Conservation (phyloP, 2,113 vertebrate genomes). For the Antidorcas marsupialis region DNA sequence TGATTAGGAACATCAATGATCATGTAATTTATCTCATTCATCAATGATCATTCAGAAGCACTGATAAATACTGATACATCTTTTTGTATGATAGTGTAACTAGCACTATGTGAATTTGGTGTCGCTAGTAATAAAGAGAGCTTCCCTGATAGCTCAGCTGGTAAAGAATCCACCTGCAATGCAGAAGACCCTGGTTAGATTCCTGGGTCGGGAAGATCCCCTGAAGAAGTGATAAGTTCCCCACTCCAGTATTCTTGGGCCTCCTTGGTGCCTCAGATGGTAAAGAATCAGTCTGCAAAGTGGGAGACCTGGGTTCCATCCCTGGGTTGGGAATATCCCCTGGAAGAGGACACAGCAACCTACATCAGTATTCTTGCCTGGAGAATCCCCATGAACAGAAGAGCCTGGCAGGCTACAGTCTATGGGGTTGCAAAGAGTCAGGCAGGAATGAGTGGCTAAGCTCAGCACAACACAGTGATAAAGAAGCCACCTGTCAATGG, state of each 20-base stretch:
- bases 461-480: neutral
- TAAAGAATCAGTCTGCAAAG: neutral
- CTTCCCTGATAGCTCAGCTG: neutral
- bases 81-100: neutral
- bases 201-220: fast-evolving
- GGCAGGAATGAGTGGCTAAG: neutral
- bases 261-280: neutral
- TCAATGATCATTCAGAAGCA: neutral
- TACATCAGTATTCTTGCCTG: neutral
- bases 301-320: neutral
- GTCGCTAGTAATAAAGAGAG: neutral
- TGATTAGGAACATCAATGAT: neutral
- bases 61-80: neutral
- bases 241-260: neutral
- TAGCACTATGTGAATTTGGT: neutral
- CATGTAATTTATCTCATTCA: neutral
- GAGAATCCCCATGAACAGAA: neutral
- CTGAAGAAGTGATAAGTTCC: neutral
- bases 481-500: neutral
- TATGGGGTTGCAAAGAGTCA: neutral
- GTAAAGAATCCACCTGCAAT: neutral
- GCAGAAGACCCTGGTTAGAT: neutral
- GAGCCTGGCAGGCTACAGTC: neutral
- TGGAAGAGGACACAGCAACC: neutral
- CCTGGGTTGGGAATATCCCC: neutral